These are phyloP conservation scores for Sisyra nigra DNA, from an alignment of 2,888 invertebrate species.

Conservation along the genomic window DNA sequence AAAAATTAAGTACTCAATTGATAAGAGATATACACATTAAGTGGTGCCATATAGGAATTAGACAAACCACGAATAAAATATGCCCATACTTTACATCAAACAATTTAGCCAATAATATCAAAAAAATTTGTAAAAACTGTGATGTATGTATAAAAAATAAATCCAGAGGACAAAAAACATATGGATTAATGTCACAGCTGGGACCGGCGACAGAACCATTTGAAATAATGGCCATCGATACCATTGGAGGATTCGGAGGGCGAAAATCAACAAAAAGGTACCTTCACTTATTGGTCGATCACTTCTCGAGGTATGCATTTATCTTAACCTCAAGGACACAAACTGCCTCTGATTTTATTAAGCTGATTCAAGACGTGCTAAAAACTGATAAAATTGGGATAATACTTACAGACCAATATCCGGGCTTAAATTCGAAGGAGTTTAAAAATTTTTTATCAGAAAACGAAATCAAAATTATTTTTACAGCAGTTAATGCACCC, in stretches of 20 bases:
- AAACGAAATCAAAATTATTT: neutral
- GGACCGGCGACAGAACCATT: too few relatives aligned
- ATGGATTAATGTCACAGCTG: neutral
- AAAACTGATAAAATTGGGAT: neutral
- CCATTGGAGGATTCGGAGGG: neutral
- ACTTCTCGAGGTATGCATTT: neutral
- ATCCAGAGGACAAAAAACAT: neutral
- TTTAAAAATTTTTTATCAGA: neutral
- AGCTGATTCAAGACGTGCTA: neutral
- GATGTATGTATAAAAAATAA: too few relatives aligned
- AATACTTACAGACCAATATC: neutral
- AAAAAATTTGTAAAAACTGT: too few relatives aligned
- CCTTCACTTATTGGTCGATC: neutral
- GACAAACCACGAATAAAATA: neutral
- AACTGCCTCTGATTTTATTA: conserved; percentile 15
- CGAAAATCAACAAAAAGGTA: neutral
- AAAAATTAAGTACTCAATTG: neutral
- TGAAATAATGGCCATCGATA: too few relatives aligned
- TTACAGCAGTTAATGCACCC: too few relatives aligned
- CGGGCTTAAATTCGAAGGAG: conserved; percentile 10
- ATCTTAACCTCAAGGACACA: conserved; percentile 14
- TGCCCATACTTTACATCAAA: neutral
- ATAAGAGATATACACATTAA: neutral
- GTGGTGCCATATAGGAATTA: neutral
- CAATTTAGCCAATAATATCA: neutral